A percentile compares a stretch with the other conserved stretches of the same genome.
These are phyloP conservation scores for Eupeodes luniger DNA, from an alignment of 2,888 invertebrate species.

Conservation along the genomic window DNA sequence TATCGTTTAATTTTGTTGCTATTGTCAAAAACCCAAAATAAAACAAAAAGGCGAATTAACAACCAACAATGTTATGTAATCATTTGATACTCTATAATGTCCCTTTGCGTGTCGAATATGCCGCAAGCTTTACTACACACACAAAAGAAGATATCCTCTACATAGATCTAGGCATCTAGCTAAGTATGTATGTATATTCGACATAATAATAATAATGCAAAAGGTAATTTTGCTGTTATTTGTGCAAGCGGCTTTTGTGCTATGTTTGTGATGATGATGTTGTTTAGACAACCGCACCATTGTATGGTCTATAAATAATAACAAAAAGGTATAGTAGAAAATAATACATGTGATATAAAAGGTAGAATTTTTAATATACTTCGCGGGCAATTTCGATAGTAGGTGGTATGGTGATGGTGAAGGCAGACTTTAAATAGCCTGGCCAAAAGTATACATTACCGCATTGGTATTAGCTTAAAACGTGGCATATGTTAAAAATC, in stretches of 20 bases:
- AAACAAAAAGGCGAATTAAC: background rate
- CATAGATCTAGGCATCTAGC: background rate
- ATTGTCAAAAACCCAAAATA: background rate
- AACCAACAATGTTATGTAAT: conserved; percentile 7
- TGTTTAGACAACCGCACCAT: conserved; percentile 6
- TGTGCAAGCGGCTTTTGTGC: conserved; percentile 7
- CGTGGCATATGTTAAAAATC: conserved; percentile 50
- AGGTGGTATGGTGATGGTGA: background rate
- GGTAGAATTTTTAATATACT: conserved; percentile 50
- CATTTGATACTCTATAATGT: conserved; percentile 2
- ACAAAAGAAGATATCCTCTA: background rate
- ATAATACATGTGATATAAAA: conserved; percentile 20
- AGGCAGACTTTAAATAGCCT: background rate
- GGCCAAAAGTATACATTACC: background rate
- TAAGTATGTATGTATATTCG: background rate
- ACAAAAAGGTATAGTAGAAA: background rate
- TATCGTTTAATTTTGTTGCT: no score
- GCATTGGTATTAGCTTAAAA: background rate
- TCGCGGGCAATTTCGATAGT: background rate
- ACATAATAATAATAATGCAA: conserved; percentile 1
- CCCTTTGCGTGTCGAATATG: conserved; percentile 31
- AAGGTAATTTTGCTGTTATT: conserved; percentile 13
- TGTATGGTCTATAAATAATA: conserved; percentile 61
- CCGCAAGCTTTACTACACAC: background rate
- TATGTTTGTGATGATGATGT: background rate